Base-by-base conservation (phyloP, 2,888 invertebrate genomes). In the Sericinus montela region DNA sequence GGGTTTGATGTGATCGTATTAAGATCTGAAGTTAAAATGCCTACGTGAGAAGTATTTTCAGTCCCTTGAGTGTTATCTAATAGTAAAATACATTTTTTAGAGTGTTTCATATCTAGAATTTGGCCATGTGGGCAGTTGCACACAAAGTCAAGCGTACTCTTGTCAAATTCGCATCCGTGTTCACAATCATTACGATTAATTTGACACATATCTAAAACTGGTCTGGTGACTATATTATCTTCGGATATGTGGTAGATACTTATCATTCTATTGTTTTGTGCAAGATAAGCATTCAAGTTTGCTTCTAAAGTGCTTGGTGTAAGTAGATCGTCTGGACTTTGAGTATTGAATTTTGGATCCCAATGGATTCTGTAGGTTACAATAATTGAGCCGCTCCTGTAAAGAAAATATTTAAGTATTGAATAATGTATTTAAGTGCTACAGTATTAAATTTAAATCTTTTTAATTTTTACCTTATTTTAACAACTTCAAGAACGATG, bases 351-450 rank as follows among this genome's bases (percentile, higher is more conserved):
- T 63, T 90, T 91, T 49, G 91, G 90, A 45, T 80, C 82, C 94
- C 93, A 94, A 45, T 91, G 91, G 28, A 94, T 83, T 62, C 93
- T 85, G 73, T 92, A 93, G 53, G 90, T 91, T 3, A 91, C 92
- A 34, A 92, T 80, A 38, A 94, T 85, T 51, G 93, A 93, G 53
- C 93, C 93, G 45, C 91, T 86, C 60, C 93, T 93, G 82, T 51
- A 89, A 59, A 23, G 5, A 35, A 47, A 35, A 8, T 13, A 30
- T 11, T 11, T 3, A 6, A 37, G 35, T 35, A 30, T 10, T 46
- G 43, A 48, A 36, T 46, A 19, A 19, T 19, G 19, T 3, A 19
- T 19, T 19, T 19, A 2, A 19, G n/a, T n/a, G n/a, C 19, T 19
- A 3, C 19, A 19, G 2, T 19, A 19, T 19, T 19, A 19, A 3